phyloP scores from a whole-genome alignment of 2,113 vertebrate genomes.

The Bucco capensis region DNA sequence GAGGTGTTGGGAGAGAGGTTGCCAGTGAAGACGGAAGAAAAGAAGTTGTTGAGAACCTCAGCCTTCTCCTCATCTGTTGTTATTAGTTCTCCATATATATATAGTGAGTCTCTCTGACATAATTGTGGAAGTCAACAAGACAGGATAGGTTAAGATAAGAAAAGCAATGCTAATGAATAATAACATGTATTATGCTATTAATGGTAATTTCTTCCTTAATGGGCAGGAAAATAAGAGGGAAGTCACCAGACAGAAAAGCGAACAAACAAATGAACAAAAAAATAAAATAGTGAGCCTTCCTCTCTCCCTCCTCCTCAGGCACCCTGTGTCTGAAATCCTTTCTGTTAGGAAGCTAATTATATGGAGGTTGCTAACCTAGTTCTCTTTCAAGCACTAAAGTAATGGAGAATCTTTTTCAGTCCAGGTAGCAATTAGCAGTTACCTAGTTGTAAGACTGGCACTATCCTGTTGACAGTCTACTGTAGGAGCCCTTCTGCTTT shows the following conservation, averaged over 20 bases:
- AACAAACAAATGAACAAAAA: not conserved
- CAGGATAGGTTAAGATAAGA: not conserved
- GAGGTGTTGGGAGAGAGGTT: too few relatives aligned
- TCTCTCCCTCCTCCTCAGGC: not conserved
- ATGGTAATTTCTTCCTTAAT: not conserved
- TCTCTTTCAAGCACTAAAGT: not conserved
- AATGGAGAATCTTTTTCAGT: not conserved
- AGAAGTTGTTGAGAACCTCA: too few relatives aligned
- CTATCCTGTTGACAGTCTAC: not conserved
- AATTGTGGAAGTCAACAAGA: not conserved
- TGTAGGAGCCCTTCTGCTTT: not conserved
- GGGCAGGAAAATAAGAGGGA: not conserved
- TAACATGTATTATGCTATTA: not conserved
- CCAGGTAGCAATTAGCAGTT: constrained; percentile 25
- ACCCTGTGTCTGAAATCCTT: not conserved
- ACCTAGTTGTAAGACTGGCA: not conserved
- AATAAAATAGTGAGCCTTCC: not conserved
- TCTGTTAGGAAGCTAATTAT: constrained; percentile 27
- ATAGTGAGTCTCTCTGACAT: not conserved
- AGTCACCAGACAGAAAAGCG: not conserved
- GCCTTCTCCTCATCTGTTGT: too few relatives aligned
- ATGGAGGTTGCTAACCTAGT: not conserved
- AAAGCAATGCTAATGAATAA: not conserved
- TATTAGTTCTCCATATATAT: too few relatives aligned
- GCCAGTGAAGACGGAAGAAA: too few relatives aligned